Evolutionary conservation across 2,113 vertebrate species (phyloP).

Genomic region (Oreochromis niloticus): DNA sequence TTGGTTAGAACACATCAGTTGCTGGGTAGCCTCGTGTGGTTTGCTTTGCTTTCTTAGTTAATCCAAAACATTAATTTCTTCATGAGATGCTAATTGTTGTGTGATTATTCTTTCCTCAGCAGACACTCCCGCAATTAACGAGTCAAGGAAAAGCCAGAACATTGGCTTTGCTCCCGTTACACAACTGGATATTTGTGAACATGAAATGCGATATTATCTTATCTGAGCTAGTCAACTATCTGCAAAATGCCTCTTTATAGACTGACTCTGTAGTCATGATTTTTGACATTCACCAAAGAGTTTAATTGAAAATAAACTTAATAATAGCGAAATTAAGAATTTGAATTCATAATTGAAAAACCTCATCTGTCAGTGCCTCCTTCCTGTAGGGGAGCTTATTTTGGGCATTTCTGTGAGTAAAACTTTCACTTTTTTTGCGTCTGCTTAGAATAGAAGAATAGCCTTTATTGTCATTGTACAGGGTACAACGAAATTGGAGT

Average conservation of each 20-base stretch:
- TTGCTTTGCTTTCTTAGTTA: not conserved
- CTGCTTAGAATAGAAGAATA: not conserved
- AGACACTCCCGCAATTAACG: not conserved
- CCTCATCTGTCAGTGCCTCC: not conserved
- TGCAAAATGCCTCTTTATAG: not conserved
- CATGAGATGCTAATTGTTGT: not conserved
- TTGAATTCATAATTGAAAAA: not conserved
- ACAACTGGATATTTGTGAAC: not conserved
- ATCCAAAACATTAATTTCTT: not conserved
- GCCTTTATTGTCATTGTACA: too few relatives aligned
- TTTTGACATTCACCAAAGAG: not conserved
- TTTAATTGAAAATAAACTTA: not conserved
- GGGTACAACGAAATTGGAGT: too few relatives aligned
- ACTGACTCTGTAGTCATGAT: not conserved
- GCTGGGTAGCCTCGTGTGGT: not conserved
- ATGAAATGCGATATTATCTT: not conserved
- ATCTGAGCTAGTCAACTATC: not conserved
- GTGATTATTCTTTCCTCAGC: not conserved
- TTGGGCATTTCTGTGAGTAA: not conserved
- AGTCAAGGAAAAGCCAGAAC: not conserved
- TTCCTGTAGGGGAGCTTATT: not conserved
- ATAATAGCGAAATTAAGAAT: not conserved
- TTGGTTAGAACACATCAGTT: not conserved
- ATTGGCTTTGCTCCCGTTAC: not conserved
- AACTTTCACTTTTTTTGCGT: not conserved